These are phyloP conservation scores for Glyphotaelius pellucidus DNA, from an alignment of 2,888 invertebrate species.

Conservation along the genomic window DNA sequence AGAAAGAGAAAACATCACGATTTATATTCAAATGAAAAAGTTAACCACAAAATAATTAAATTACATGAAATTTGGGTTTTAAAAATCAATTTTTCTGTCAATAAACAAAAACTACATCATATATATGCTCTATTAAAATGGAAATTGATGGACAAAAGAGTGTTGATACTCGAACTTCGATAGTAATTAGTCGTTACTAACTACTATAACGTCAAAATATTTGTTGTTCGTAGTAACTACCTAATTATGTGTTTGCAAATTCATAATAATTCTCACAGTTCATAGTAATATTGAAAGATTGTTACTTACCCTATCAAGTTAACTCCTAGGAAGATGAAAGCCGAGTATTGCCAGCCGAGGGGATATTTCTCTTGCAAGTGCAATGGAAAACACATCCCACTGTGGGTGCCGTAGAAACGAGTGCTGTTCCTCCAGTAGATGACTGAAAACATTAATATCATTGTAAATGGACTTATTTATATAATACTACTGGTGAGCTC, in stretches of 20 bases:
- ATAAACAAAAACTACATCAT: not conserved
- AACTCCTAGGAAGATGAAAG: slow-evolving; percentile 82
- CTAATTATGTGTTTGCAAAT: too few species aligned
- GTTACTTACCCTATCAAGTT: slow-evolving; percentile 78
- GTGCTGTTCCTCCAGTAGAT: slow-evolving; percentile 79
- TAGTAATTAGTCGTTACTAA: too few species aligned
- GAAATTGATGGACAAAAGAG: too few species aligned
- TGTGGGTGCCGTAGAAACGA: slow-evolving; percentile 80
- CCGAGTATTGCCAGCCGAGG: slow-evolving; percentile 84
- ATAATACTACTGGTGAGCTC: too few species aligned
- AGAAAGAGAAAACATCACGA: too few species aligned
- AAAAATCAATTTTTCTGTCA: not conserved
- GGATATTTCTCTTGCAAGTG: slow-evolving; percentile 83
- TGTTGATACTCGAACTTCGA: too few species aligned
- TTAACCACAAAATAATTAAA: too few species aligned
- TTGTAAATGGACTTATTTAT: not conserved
- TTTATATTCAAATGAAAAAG: too few species aligned
- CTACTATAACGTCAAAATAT: too few species aligned
- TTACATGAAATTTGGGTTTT: too few species aligned
- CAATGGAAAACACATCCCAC: slow-evolving; percentile 84
- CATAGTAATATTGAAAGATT: not conserved
- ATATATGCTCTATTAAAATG: not conserved
- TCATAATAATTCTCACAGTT: too few species aligned
- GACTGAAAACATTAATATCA: slow-evolving; percentile 69
- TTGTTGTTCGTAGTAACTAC: too few species aligned